Evolutionary conservation across 2,797 vertebrate genomes (phyloP), one percentile per base, ranked within the genome.

Genomic region (Nothura maculosa): DNA sequence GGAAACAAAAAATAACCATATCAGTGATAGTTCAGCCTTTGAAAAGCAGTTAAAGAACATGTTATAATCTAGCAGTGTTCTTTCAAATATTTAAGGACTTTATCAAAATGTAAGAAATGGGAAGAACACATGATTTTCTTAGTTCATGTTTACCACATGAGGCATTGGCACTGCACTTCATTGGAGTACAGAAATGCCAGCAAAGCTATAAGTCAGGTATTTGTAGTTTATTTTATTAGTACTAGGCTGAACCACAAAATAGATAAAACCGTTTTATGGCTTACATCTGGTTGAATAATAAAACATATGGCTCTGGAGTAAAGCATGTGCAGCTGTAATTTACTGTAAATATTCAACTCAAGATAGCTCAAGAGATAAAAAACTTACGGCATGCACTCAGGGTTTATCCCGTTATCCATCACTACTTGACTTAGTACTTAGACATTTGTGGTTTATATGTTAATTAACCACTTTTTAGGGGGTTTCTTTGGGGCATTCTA

Each of bases 141-240:
- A 93, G 96, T 95, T 91, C 72, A 57, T 76, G 97, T 96, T 95
- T 94, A 87, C 91, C 72, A 78, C 79, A 91, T 81, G 68, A 76
- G 85, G 62, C 54, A 91, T 94, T 96, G 96, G 93, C 87, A 69
- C 72, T 69, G 34, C 77, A 86, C 93, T 95, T 96, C 90, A 90
- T 91, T 93, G 69, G 88, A 94, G 92, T 67, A 87, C 94, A 95
- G 82, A 87, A 80, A 82, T 95, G 94, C 96, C 96, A 96, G 94
- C 92, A 95, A 85, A 97, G 96, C 92, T 95, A 28, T 83, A 96
- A 97, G 96, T 97, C 95, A 96, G 95, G 96, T 97, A 98, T 98
- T 98, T 98, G 97, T 95, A 97, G 97, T 98, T 98, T 98, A 97
- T 98, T 98, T 98, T 98, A 97, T 98, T 97, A 97, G 96, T 93